phyloP scores from a whole-genome alignment of 2,797 vertebrate species.

The Acipenser oxyrinchus region DNA sequence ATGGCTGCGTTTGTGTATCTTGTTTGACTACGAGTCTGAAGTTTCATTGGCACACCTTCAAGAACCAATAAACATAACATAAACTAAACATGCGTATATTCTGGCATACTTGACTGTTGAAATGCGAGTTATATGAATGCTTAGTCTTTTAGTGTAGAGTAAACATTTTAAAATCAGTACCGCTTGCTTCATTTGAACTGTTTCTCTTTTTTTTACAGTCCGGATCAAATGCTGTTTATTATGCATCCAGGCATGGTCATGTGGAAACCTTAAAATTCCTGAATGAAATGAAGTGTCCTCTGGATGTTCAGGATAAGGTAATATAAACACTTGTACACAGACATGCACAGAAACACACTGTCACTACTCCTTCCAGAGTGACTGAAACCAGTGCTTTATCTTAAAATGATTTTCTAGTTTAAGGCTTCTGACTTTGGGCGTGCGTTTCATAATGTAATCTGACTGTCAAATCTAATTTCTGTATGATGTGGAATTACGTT shows the following conservation, averaged over 20 bases:
- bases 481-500: too few relatives aligned
- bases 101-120: too few relatives aligned
- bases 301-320: slow-evolving; percentile 95
- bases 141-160: too few relatives aligned
- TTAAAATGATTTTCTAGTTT: slow-evolving; percentile 24
- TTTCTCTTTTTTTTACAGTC: slow-evolving; percentile 54
- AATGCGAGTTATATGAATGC: too few relatives aligned
- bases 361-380: slow-evolving; percentile 25
- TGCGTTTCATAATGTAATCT: too few relatives aligned
- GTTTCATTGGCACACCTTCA: too few relatives aligned
- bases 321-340: slow-evolving; percentile 20
- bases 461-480: too few relatives aligned
- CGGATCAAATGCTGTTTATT: slow-evolving; percentile 90
- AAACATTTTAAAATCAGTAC: too few relatives aligned
- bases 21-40: background rate
- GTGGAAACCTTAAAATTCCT: slow-evolving; percentile 89
- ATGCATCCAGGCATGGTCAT: slow-evolving; percentile 88
- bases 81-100: too few relatives aligned
- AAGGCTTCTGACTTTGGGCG: too few relatives aligned
- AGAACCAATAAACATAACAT: too few relatives aligned
- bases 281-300: slow-evolving; percentile 78
- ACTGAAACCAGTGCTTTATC: slow-evolving; percentile 15
- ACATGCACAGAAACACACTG: slow-evolving; percentile 2
- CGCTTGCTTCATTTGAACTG: background rate
- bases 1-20: background rate